Evolutionary conservation across 2,888 invertebrate species (phyloP).

Genomic region (Stenichneumon culpator): DNA sequence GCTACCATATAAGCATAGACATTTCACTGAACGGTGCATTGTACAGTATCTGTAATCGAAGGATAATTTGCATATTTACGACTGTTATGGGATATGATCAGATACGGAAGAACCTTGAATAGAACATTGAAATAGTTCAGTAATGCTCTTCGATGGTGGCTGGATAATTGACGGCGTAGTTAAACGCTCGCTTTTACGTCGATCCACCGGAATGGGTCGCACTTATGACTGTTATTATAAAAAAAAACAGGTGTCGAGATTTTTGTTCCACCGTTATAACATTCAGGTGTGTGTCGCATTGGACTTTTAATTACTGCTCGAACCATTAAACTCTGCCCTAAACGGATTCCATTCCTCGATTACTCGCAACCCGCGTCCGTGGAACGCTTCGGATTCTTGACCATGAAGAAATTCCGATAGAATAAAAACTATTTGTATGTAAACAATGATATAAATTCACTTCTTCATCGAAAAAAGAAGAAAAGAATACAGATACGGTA

Average conservation of each 20-base stretch:
- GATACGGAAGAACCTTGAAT: conserved; percentile 73
- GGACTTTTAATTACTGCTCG: conserved; percentile 32
- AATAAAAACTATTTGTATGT: conserved; percentile 19
- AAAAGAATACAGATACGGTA: neutral
- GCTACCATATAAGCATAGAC: conserved; percentile 40
- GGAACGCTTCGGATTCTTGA: conserved; percentile 34
- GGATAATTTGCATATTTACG: conserved; percentile 63
- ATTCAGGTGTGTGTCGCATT: conserved; percentile 29
- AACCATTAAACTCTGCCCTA: conserved; percentile 41
- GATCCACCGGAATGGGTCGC: conserved; percentile 59
- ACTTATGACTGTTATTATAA: conserved; percentile 55
- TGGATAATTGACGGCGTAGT: conserved; percentile 49
- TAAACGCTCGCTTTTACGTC: conserved; percentile 46
- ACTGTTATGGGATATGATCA: conserved; percentile 64
- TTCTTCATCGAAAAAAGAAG: neutral
- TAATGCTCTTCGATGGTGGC: conserved; percentile 61
- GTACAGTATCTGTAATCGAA: conserved; percentile 15
- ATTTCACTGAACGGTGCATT: conserved; percentile 58
- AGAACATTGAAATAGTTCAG: conserved; percentile 67
- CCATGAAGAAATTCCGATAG: conserved; percentile 10
- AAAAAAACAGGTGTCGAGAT: conserved; percentile 51
- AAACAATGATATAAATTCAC: neutral
- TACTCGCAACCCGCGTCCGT: conserved; percentile 18
- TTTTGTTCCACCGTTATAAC: conserved; percentile 43
- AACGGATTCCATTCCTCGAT: conserved; percentile 22